Percentiles rank a stretch among this genome's conserved stretches.
Evolutionary conservation across 2,888 invertebrate species (phyloP).

Genomic region (Himalopsyche anomala): DNA sequence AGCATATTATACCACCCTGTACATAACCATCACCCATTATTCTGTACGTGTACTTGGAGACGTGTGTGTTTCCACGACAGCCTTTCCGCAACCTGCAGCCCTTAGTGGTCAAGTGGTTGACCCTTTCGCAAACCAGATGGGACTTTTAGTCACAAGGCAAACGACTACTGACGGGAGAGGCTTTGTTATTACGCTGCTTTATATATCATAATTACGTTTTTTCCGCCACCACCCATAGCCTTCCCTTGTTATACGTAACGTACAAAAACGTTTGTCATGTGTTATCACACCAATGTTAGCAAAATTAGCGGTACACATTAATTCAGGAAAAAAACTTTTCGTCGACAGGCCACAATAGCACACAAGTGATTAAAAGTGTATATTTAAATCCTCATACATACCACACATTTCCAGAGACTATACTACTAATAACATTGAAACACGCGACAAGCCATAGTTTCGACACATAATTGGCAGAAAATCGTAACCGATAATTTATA

Average conservation of each 20-base stretch:
- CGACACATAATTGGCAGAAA: too few relatives aligned
- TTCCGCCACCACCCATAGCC: neutral
- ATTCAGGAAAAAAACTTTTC: neutral
- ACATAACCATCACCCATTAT: neutral
- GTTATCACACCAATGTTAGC: neutral
- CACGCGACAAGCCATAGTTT: too few relatives aligned
- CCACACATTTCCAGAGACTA: too few relatives aligned
- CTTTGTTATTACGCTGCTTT: slow-evolving; percentile 37
- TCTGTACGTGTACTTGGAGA: neutral
- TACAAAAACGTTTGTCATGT: slow-evolving; percentile 4
- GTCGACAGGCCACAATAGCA: neutral
- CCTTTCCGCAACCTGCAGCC: slow-evolving; percentile 21
- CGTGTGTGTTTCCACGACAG: slow-evolving; percentile 34
- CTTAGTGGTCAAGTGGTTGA: slow-evolving; percentile 35
- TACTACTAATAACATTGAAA: too few relatives aligned
- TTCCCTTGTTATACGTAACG: neutral
- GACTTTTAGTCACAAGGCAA: slow-evolving; percentile 19
- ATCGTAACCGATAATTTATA: too few relatives aligned
- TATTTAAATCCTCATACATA: too few relatives aligned
- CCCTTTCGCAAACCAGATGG: slow-evolving; percentile 34
- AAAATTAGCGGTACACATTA: slow-evolving; percentile 36
- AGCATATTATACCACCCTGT: neutral
- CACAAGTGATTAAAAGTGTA: too few relatives aligned
- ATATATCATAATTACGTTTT: slow-evolving; percentile 36
- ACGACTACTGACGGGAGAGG: slow-evolving; percentile 22